Base-by-base conservation (phyloP, 2,113 vertebrate genomes). In the Anarrhichthys ocellatus region DNA sequence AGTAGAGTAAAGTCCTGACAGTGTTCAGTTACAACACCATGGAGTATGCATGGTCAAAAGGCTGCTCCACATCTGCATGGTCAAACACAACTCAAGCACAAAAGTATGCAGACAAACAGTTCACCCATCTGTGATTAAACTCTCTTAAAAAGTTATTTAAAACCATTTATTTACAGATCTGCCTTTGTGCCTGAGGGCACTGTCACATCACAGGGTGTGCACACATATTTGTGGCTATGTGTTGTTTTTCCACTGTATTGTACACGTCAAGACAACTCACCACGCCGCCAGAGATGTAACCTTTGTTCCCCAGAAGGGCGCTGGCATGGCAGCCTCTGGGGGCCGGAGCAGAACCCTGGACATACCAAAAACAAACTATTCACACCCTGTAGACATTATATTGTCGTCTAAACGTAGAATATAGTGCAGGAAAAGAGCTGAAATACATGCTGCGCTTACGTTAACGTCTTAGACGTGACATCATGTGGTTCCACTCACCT, bases 201-300 rank as follows among this genome's bases (percentile, higher is more conserved):
- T 11, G 44, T 17, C 44, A 46, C 44, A 17, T 40, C 38, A 40
- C 38, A 40, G 38, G 38, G 38, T 40, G 38, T 10, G 8, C 38
- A 40, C 2, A 40, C 38, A 40, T 10, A 40, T 40, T 40, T 10
- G 38, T 40, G 38, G 9, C 9, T 40, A 40, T 2, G 10, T 40
- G 9, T 10, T 40, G 38, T 40, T 40, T 40, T 46, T 46, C 44
- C 44, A 46, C 44, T 14, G 2, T 11, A 46, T 15, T 14, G 0
- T 11, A 52, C 2, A 22, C 46, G 2, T 50, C 17, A 54, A 5
- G 61, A 3, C 10, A 48, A 96, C 97, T 96, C 91, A 99, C 98
- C 96, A 96, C 92, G 63, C 97, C 97, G 32, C 98, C 98, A 18
- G 97, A 97, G 85, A 99, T 69, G 88, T 97, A 99, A 59, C 98